Base-by-base conservation (phyloP, 2,113 vertebrate species). In the Pteruthius melanotis region DNA sequence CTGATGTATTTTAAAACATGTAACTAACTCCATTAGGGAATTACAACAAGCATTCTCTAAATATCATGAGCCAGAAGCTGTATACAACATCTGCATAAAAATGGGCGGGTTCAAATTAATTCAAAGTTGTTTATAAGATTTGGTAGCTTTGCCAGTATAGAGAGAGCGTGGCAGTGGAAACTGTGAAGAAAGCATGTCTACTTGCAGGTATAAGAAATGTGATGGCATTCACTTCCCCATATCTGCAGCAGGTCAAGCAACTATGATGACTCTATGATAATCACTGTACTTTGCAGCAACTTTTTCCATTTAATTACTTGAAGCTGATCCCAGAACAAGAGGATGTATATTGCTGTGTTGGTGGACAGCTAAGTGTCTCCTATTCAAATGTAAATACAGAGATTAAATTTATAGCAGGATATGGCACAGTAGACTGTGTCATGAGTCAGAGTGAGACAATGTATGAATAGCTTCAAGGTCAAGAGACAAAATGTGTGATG, bases 341-440 rank as follows among this genome's bases (percentile, higher is more conserved):
- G 28, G 31, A 42, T n/a, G 33, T 89, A 40, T 19, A 83, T 76
- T 10, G 4, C 87, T 71, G 76, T 10, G 6, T 70, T 75, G 76
- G 76, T 75, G 83, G 91, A 83, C 83, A 93, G 61, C 77, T 86
- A n/a, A 87, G 72, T 60, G 37, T 87, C 86, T 94, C 39, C 68
- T 15, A 61, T 80, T 95, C 60, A 70, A 63, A 95, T 31, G 33
- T 83, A 95, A 92, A 92, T 57, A 69, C 0, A 0, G 57, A 92
- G 69, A 90, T 91, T 63, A 78, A 84, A 93, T 93, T 94, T 93
- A 83, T 77, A 81, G 76, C 83, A 86, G 68, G 83, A 70, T 90
- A 74, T 86, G 80, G 75, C 89, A 81, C 42, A 66, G 59, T 35
- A 80, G 27, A 47, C 60, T 42, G 33, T 49, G 24, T 95, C 61